A percentile compares a stretch with the other conserved stretches of the same genome.
Conservation (phyloP, 2,113 vertebrate species). For the Struthio camelus region DNA sequence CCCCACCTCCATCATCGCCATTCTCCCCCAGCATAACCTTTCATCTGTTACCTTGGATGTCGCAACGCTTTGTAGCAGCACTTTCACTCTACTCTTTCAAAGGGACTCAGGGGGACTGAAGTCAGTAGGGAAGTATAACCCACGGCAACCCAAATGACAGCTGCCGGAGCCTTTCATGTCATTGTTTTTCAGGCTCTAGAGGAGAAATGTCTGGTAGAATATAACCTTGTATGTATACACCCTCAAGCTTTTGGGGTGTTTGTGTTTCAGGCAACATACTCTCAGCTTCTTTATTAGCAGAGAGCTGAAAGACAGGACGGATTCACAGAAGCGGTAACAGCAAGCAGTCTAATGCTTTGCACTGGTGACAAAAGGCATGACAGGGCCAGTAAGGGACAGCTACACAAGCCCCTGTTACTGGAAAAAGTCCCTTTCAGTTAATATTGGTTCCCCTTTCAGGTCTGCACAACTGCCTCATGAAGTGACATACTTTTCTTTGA, state of each 20-base stretch:
- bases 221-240: background rate
- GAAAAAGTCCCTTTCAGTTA: background rate
- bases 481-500: background rate
- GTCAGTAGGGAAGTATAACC: background rate
- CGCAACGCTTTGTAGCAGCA: background rate
- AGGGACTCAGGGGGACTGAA: background rate
- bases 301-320: background rate
- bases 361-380: background rate
- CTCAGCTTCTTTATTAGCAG: background rate
- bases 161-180: background rate
- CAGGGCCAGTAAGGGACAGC: background rate
- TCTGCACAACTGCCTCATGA: background rate
- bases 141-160: background rate
- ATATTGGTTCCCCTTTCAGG: background rate
- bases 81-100: background rate
- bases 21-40: background rate
- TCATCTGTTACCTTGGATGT: background rate
- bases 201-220: background rate
- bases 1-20: background rate
- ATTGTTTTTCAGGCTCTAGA: background rate
- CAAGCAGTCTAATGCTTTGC: background rate
- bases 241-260: background rate
- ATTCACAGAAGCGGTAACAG: background rate
- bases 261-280: background rate
- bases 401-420: accelerated